Conservation (phyloP, 1,140 invertebrate species). For the Trichoplusia ni region DNA sequence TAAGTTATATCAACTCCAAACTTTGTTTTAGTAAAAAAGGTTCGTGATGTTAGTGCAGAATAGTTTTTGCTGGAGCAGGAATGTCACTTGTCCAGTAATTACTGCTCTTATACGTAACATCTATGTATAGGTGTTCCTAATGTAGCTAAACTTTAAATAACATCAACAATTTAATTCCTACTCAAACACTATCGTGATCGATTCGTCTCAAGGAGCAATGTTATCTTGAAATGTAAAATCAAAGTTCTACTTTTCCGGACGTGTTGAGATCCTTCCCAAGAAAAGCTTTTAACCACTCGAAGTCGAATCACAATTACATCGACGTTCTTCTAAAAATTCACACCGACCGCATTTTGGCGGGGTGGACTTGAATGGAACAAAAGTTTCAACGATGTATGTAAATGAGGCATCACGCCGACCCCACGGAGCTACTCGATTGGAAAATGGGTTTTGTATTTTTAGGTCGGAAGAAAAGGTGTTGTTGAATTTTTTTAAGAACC, state of each 20-base stretch:
- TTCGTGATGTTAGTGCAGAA: too few relatives aligned
- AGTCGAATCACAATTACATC: conserved; percentile 45
- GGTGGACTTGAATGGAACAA: conserved; percentile 40
- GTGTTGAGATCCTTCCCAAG: conserved; percentile 42
- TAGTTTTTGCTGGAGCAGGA: too few relatives aligned
- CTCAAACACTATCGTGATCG: conserved; percentile 24
- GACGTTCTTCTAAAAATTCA: conserved; percentile 43
- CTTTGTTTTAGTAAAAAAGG: too few relatives aligned
- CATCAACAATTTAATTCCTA: too few relatives aligned
- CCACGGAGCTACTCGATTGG: conserved; percentile 4
- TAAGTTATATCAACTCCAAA: too few relatives aligned
- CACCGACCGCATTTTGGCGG: conserved; percentile 33
- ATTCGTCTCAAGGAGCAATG: conserved; percentile 17
- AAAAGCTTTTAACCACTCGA: conserved; percentile 51
- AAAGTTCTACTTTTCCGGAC: conserved; percentile 33
- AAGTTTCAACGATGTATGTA: conserved; percentile 44
- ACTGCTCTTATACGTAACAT: too few relatives aligned
- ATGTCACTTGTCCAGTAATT: too few relatives aligned
- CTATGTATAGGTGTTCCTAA: too few relatives aligned
- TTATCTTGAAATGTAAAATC: conserved; percentile 21
- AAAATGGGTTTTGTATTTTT: conserved; percentile 28
- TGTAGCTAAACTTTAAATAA: too few relatives aligned
- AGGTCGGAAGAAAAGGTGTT: neutral
- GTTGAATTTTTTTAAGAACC: conserved; percentile 6
- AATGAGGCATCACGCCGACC: conserved; percentile 30